phyloP scores from a whole-genome alignment of 2,113 vertebrate genomes.

The Lanius collurio region DNA sequence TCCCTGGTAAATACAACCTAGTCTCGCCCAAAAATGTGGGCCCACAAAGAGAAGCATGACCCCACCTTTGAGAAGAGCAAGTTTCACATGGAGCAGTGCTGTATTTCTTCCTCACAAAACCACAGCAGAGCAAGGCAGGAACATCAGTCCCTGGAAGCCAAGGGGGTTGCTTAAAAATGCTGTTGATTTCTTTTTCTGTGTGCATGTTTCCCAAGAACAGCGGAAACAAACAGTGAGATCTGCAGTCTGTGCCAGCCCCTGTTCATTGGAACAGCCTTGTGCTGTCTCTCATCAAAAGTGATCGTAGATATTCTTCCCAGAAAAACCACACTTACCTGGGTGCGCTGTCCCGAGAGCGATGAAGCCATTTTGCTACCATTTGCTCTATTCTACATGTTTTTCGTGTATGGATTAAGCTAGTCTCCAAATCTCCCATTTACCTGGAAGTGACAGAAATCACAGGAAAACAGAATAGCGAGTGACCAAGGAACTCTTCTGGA shows the following conservation, averaged over 20 bases:
- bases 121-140: background rate
- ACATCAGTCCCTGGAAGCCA: background rate
- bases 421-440: slow-evolving; percentile 97
- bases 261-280: background rate
- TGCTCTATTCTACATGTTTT: slow-evolving; percentile 91
- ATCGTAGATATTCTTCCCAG: background rate
- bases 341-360: slow-evolving; percentile 86
- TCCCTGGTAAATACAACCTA: background rate
- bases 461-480: background rate
- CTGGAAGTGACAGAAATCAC: slow-evolving; percentile 63
- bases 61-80: background rate
- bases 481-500: background rate
- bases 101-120: background rate
- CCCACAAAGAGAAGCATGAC: background rate
- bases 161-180: background rate
- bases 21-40: background rate
- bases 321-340: slow-evolving; percentile 77
- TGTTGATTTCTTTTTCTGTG: background rate
- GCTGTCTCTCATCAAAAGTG: background rate
- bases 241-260: background rate
- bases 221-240: accelerated
- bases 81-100: background rate
- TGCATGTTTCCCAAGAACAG: background rate
- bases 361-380: slow-evolving; percentile 95
- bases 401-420: slow-evolving; percentile 84